Conservation (phyloP, 2,797 vertebrate species). For the Echiichthys vipera region DNA sequence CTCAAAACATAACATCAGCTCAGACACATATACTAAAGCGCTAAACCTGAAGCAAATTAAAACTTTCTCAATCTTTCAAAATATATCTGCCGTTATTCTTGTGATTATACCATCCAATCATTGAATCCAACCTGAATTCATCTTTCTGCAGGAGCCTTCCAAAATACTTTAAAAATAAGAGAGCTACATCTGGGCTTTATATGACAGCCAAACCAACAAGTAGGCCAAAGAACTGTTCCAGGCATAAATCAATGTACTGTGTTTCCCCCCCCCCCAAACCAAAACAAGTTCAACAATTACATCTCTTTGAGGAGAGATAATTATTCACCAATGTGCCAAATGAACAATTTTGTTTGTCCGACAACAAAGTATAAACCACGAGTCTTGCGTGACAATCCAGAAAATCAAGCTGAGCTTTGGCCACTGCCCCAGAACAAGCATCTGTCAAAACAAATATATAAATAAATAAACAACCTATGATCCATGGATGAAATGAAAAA, state of each 20-base stretch:
- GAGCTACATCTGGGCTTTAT: constrained; percentile 50
- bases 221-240: constrained; percentile 44
- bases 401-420: constrained; percentile 86
- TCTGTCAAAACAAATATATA: constrained; percentile 88
- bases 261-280: constrained; percentile 8
- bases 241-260: constrained; percentile 45
- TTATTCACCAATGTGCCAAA: constrained; percentile 82
- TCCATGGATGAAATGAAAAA: constrained; percentile 66
- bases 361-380: constrained; percentile 84
- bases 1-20: constrained; percentile 57
- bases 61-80: constrained; percentile 30
- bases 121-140: constrained; percentile 27
- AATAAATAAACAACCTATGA: constrained; percentile 78
- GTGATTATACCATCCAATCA: constrained; percentile 34
- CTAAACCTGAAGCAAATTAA: constrained; percentile 21
- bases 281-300: constrained; percentile 73
- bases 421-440: constrained; percentile 85
- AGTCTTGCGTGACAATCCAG: constrained; percentile 83
- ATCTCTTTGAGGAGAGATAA: constrained; percentile 74
- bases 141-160: constrained; percentile 26
- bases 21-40: constrained; percentile 31
- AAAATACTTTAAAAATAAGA: constrained; percentile 39
- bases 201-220: constrained; percentile 33
- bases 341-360: constrained; percentile 84
- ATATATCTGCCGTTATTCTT: constrained; percentile 33